Percentiles rank a stretch among this genome's conserved stretches.
phyloP scores from a whole-genome alignment of 2,797 vertebrate species.

The Aphelocoma californica region DNA sequence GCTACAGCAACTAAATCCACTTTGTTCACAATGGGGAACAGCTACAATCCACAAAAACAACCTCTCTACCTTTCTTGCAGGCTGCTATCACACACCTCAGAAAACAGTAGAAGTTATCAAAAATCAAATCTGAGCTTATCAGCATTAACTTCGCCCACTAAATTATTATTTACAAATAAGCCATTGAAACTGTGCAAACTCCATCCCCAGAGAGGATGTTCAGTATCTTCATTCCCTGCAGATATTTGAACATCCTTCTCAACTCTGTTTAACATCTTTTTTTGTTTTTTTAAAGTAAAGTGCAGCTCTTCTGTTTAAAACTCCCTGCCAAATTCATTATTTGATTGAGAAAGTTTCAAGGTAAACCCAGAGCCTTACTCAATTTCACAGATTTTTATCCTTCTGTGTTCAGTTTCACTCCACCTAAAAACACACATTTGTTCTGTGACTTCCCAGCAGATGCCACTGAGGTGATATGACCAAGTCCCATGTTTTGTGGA shows the following conservation, averaged over 20 bases:
- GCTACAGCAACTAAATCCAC: neutral
- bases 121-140: neutral
- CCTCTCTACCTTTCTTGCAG: neutral
- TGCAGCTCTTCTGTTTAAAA: neutral
- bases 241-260: neutral
- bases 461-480: neutral
- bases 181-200: neutral
- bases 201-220: neutral
- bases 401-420: neutral
- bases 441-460: neutral
- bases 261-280: neutral
- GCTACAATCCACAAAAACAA: neutral
- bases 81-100: neutral
- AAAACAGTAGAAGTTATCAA: neutral
- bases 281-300: neutral
- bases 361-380: neutral
- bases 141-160: neutral
- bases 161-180: neutral
- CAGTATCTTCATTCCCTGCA: neutral
- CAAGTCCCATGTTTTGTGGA: neutral
- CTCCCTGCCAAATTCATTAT: neutral
- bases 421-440: neutral
- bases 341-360: neutral
- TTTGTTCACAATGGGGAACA: neutral
- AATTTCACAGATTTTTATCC: neutral